Conservation (phyloP, 2,797 vertebrate species). For the Amblyraja radiata region DNA sequence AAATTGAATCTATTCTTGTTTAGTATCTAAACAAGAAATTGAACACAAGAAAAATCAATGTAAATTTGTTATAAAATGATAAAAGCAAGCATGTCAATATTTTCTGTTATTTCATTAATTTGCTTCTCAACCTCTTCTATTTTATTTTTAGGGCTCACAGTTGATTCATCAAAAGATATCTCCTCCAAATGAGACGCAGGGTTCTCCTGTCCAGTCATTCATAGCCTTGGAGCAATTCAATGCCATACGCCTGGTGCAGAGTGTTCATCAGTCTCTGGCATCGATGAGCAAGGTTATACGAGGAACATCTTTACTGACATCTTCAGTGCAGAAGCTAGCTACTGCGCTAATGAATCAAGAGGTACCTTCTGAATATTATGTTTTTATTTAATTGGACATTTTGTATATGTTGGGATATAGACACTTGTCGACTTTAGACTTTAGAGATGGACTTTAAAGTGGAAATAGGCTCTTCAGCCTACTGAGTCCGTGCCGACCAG, state of each 20-base stretch:
- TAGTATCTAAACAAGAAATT: not conserved
- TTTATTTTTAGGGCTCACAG: slow-evolving; percentile 71
- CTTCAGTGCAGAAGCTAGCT: slow-evolving; percentile 81
- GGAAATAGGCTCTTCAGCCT: too few species aligned
- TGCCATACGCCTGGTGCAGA: slow-evolving; percentile 79
- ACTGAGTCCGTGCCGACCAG: too few species aligned
- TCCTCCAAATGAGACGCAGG: slow-evolving; percentile 71
- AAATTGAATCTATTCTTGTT: not conserved
- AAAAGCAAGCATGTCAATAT: not conserved
- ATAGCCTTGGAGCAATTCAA: slow-evolving; percentile 81
- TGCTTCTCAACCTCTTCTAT: not conserved
- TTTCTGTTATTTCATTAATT: not conserved
- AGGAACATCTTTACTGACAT: slow-evolving; percentile 78
- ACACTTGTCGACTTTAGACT: not conserved
- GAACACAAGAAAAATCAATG: not conserved
- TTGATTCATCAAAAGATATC: slow-evolving; percentile 87
- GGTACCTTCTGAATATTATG: slow-evolving; percentile 53
- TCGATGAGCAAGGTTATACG: slow-evolving; percentile 91
- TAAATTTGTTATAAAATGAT: not conserved
- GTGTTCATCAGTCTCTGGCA: slow-evolving; percentile 89
- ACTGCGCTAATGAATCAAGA: slow-evolving; percentile 86
- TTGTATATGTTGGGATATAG: not conserved
- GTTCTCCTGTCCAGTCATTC: slow-evolving; percentile 80
- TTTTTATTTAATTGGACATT: not conserved
- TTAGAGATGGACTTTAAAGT: too few species aligned